Conservation (phyloP, 2,888 invertebrate genomes). For the Athrips mouffetella region DNA sequence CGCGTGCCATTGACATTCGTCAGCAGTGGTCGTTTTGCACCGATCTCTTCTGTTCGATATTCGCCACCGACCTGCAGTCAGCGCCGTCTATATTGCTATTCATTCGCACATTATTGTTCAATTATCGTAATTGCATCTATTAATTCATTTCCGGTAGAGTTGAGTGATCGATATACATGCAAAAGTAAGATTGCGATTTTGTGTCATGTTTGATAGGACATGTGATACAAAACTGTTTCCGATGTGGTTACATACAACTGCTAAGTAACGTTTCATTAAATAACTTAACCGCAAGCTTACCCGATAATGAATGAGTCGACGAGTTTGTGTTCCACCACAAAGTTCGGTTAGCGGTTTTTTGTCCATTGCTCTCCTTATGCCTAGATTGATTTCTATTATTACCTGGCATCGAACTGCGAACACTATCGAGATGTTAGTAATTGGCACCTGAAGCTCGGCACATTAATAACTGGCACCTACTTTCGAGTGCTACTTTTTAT, state of each 20-base stretch:
- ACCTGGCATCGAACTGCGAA: constrained; percentile 50
- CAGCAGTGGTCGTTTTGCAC: constrained; percentile 51
- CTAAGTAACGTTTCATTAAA: constrained; percentile 62
- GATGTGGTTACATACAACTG: constrained; percentile 43
- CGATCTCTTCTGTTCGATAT: constrained; percentile 28
- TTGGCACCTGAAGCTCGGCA: constrained; percentile 42
- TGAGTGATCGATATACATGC: too few relatives aligned
- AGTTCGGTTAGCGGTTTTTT: constrained; percentile 69
- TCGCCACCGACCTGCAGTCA: constrained; percentile 16
- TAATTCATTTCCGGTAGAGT: background rate
- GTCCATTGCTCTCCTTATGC: constrained; percentile 55
- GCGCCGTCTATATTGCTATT: background rate
- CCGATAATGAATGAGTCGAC: constrained; percentile 59
- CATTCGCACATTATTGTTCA: background rate
- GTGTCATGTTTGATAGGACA: too few relatives aligned
- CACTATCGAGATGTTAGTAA: constrained; percentile 56
- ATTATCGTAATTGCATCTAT: background rate
- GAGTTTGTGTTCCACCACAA: constrained; percentile 39
- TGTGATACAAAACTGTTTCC: constrained; percentile 27
- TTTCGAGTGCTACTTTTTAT: constrained; percentile 30
- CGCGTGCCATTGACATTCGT: constrained; percentile 75
- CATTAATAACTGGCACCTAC: constrained; percentile 34
- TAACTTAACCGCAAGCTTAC: constrained; percentile 59
- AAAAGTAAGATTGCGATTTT: background rate
- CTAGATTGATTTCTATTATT: constrained; percentile 67